These are phyloP conservation scores for Drosophila elegans DNA, from an alignment of 1,140 invertebrate species.

Conservation along the genomic window DNA sequence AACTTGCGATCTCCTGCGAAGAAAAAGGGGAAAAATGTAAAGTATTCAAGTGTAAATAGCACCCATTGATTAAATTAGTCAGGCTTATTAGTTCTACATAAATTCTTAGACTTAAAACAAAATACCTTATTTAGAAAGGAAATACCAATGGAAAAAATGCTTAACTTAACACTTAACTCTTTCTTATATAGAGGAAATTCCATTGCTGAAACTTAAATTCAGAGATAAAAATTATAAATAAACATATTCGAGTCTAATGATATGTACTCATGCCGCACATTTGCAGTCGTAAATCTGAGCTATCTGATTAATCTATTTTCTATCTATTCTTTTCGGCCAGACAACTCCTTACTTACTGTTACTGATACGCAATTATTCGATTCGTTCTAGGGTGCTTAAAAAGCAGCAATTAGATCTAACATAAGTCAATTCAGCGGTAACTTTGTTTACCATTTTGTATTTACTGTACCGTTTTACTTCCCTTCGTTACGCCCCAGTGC, in stretches of 20 bases:
- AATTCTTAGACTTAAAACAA: background rate
- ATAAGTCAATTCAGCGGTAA: slow-evolving; percentile 12
- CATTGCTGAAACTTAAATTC: background rate
- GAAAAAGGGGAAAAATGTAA: slow-evolving; percentile 83
- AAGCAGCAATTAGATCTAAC: slow-evolving; percentile 24
- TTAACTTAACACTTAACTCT: background rate
- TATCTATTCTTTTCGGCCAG: slow-evolving; percentile 26
- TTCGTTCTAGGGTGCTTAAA: slow-evolving; percentile 35
- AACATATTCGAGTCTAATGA: slow-evolving; percentile 15
- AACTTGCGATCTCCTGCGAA: slow-evolving; percentile 77
- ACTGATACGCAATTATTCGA: slow-evolving; percentile 25
- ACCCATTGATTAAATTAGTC: slow-evolving; percentile 8
- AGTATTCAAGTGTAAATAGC: slow-evolving; percentile 38
- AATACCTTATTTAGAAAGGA: background rate
- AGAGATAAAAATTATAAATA: slow-evolving; percentile 35
- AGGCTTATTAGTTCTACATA: background rate
- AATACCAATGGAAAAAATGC: background rate
- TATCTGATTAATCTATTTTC: slow-evolving; percentile 31
- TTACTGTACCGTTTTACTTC: slow-evolving; percentile 21
- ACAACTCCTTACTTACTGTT: background rate
- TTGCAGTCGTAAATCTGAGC: slow-evolving; percentile 33
- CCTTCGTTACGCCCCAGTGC: slow-evolving; percentile 39
- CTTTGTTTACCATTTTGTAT: slow-evolving; percentile 33
- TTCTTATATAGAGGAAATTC: slow-evolving; percentile 1
- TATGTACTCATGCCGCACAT: slow-evolving; percentile 15